phyloP scores from a whole-genome alignment of 2,113 vertebrate species.

The Calyptommatus sinebrachiatus region DNA sequence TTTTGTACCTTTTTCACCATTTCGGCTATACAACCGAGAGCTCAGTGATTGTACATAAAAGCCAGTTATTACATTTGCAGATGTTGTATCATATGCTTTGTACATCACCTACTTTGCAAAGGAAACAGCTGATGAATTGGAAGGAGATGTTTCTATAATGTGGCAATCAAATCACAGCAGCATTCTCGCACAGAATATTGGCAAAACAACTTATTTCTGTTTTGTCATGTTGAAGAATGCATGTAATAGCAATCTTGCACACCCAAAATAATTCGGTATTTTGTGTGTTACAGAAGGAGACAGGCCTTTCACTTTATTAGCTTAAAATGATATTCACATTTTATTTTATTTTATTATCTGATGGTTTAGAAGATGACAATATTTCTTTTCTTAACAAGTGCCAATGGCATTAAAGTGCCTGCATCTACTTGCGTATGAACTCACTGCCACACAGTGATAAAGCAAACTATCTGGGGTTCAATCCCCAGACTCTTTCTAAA shows the following conservation, averaged over 20 bases:
- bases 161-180: slow-evolving; percentile 45
- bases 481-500: too few species aligned
- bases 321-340: neutral
- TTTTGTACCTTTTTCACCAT: neutral
- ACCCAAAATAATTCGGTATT: slow-evolving; percentile 43
- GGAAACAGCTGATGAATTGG: slow-evolving; percentile 20
- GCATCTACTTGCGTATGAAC: neutral
- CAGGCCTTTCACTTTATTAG: slow-evolving; percentile 19
- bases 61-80: slow-evolving; percentile 31
- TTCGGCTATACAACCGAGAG: neutral
- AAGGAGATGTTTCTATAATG: slow-evolving; percentile 53
- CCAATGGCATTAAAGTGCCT: neutral
- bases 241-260: slow-evolving; percentile 37
- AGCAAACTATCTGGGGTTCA: too few species aligned
- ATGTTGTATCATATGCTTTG: slow-evolving; percentile 17
- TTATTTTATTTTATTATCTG: slow-evolving; percentile 8
- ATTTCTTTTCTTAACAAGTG: neutral
- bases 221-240: slow-evolving; percentile 42
- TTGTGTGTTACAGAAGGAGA: neutral
- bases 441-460: too few species aligned
- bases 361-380: slow-evolving; percentile 1
- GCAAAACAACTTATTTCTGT: slow-evolving; percentile 52
- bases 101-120: slow-evolving; percentile 44
- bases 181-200: slow-evolving; percentile 36
- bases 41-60: neutral